These are phyloP conservation scores for Scomber japonicus DNA, from an alignment of 2,113 vertebrate genomes.

Conservation along the genomic window DNA sequence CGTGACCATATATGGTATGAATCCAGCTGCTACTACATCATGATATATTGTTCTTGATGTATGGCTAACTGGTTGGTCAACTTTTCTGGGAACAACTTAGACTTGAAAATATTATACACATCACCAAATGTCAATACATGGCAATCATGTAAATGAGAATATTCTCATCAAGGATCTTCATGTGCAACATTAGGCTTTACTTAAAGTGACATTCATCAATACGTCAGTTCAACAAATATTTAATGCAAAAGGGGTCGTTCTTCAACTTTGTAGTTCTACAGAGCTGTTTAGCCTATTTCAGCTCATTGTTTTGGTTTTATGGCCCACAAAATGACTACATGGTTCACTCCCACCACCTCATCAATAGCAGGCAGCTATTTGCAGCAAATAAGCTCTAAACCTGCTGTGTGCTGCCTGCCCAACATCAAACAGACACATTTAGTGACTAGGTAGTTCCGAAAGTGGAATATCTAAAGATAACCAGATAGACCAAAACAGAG, in stretches of 20 bases:
- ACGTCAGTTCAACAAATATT: neutral
- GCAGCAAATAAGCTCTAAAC: neutral
- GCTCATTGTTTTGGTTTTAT: neutral
- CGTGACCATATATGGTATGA: neutral
- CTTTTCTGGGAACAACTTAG: neutral
- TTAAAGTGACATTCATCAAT: neutral
- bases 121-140: neutral
- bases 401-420: neutral
- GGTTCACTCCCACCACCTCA: neutral
- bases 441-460: neutral
- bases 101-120: neutral
- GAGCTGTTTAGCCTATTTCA: neutral
- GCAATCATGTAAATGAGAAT: too few species aligned
- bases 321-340: neutral
- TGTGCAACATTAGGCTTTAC: neutral
- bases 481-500: too few species aligned
- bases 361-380: neutral
- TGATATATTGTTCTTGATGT: neutral
- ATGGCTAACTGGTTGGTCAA: neutral
- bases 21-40: neutral
- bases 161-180: neutral
- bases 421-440: neutral
- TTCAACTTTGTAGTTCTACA: neutral
- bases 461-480: too few species aligned
- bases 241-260: neutral